phyloP scores from a whole-genome alignment of 2,888 invertebrate genomes.

The Drosophila monieri region DNA sequence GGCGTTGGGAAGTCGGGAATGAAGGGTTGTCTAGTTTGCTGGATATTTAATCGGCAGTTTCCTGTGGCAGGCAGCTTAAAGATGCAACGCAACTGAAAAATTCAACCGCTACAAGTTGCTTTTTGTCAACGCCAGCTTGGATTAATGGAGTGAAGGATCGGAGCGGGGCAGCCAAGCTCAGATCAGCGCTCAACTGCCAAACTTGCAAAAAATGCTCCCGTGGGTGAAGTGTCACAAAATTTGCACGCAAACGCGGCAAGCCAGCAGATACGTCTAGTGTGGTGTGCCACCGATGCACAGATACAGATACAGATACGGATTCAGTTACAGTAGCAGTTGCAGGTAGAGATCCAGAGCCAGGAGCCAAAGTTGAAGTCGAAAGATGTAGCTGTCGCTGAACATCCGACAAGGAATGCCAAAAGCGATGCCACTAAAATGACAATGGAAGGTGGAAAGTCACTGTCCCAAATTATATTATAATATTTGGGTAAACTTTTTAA shows the following conservation, averaged over 20 bases:
- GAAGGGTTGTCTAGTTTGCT: constrained; percentile 60
- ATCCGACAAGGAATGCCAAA: background rate
- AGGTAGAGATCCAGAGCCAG: constrained; percentile 23
- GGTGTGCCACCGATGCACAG: constrained; percentile 16
- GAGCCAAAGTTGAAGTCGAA: constrained; percentile 27
- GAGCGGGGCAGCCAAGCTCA: constrained; percentile 9
- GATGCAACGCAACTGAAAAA: constrained; percentile 29
- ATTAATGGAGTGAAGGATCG: constrained; percentile 63
- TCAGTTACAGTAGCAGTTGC: constrained; percentile 17
- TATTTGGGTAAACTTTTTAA: too few species aligned
- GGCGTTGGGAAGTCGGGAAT: constrained; percentile 54
- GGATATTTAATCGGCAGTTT: constrained; percentile 66
- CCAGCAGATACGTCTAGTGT: constrained; percentile 49
- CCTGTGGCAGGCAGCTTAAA: constrained; percentile 49
- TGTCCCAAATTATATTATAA: background rate
- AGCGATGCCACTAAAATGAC: constrained; percentile 9
- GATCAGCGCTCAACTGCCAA: constrained; percentile 34
- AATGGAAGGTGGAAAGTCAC: background rate
- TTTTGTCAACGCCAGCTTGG: constrained; percentile 69
- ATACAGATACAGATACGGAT: constrained; percentile 25
- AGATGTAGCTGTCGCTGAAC: constrained; percentile 4
- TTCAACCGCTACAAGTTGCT: constrained; percentile 29
- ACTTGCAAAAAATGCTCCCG: constrained; percentile 63
- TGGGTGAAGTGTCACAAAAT: constrained; percentile 78
- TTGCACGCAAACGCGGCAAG: constrained; percentile 72